Evolutionary conservation across 2,797 vertebrate species (phyloP), one percentile per base, ranked within the genome.

Genomic region (Philypnodon macrostomus): DNA sequence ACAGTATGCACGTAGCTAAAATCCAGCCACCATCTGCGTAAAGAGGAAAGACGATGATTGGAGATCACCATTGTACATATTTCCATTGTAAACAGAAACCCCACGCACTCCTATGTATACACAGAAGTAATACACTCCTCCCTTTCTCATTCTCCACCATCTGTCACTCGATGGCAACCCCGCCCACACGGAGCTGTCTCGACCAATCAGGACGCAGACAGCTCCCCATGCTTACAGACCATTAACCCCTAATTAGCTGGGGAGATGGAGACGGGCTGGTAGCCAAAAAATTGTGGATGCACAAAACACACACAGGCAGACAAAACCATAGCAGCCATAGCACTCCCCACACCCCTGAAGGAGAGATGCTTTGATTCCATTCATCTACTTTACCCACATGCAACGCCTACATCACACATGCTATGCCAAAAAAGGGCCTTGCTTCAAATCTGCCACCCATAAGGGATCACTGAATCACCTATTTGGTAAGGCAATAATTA

Each of bases 181-280:
- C 91, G 75, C 89, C 92, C 90, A 90, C 90, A 72, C 78, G 70
- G 86, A 85, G 86, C 78, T 81, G 79, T 8, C 58, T 49, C 50
- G 77, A 76, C 92, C 91, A 92, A 93, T 92, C 76, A 70, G 21
- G 24, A 56, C 7, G 16, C 19, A 33, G 56, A 64, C 17, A 40
- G 44, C 55, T 61, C 75, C 75, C 79, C 77, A 73, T 62, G 70
- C 88, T 89, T 87, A 87, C 88, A 89, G 88, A 86, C 85, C 87
- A 91, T 94, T 94, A 93, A 92, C 90, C 89, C 91, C 85, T 91
- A 91, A 93, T 92, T 88, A 93, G 89, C 88, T 90, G 86, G 81
- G 78, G 82, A 90, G 87, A 85, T 79, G 40, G 49, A 87, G 76
- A 51, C 12, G 84, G 84, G 84, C 77, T 77, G 82, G 63, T 70